Evolutionary conservation across 1,140 invertebrate genomes (phyloP).

Genomic region (Megalopta genalis): DNA sequence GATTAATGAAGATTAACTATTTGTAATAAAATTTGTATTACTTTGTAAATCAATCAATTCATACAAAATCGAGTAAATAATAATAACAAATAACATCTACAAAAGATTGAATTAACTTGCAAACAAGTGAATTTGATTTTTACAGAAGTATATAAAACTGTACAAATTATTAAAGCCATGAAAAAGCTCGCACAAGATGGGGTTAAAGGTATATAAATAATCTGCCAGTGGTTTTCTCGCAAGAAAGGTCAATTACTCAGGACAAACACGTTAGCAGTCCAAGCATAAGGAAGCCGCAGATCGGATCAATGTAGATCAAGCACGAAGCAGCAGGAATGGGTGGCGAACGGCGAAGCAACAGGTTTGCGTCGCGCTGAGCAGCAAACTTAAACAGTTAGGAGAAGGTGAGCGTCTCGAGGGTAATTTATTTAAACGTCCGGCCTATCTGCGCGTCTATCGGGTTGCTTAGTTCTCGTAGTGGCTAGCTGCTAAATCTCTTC

Average conservation of each 20-base stretch:
- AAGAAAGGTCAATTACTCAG: background rate
- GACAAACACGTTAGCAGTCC: background rate
- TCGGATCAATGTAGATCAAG: slow-evolving; percentile 5
- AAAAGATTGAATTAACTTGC: too few species aligned
- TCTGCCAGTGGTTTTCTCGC: too few species aligned
- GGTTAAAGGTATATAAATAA: too few species aligned
- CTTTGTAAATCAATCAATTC: too few species aligned
- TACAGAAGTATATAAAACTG: too few species aligned
- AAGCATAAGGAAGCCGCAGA: background rate
- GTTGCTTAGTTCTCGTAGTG: slow-evolving; percentile 35
- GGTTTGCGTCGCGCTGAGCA: background rate
- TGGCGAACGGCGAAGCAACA: slow-evolving; percentile 6
- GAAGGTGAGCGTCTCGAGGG: slow-evolving; percentile 21
- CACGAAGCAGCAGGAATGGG: background rate
- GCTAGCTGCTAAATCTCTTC: slow-evolving; percentile 39
- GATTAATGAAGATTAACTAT: too few species aligned
- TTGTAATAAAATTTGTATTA: too few species aligned
- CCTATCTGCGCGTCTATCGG: slow-evolving; percentile 48
- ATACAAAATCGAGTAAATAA: too few species aligned
- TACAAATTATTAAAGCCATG: too few species aligned
- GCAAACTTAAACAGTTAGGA: background rate
- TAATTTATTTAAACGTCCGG: slow-evolving; percentile 49
- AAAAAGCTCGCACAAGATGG: too few species aligned
- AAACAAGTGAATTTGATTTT: too few species aligned
- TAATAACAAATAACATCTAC: too few species aligned